Percentiles rank a stretch among this genome's conserved stretches.
Conservation (phyloP, 2,888 invertebrate species). For the Scaptodrosophila latifasciaeformis region DNA sequence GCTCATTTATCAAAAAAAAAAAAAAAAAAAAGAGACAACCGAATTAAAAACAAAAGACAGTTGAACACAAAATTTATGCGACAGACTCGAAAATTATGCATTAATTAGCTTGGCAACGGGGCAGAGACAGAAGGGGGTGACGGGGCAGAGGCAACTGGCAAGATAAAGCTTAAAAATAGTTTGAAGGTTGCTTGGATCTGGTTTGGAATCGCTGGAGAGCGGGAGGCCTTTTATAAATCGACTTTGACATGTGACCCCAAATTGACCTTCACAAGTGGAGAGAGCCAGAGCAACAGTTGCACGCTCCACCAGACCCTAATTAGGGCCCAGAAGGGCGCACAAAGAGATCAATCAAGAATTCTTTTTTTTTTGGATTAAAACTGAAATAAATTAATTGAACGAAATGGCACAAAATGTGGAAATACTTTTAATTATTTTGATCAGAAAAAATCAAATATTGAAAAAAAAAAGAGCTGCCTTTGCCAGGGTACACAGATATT, state of each 20-base stretch:
- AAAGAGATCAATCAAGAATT: no score
- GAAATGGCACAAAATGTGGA: no score
- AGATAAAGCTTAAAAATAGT: conserved; percentile 20
- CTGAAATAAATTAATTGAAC: no score
- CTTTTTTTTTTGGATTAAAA: no score
- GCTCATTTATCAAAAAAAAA: conserved; percentile 49
- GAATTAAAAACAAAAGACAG: conserved; percentile 5
- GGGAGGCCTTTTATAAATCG: conserved; percentile 33
- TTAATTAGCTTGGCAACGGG: conserved; percentile 55
- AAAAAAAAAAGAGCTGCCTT: no score
- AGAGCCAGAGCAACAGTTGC: conserved; percentile 22
- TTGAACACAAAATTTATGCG: conserved; percentile 28
- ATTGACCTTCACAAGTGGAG: conserved; percentile 43
- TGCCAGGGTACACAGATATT: no score
- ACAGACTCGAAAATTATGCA: conserved; percentile 58
- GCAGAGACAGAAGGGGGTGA: no score
- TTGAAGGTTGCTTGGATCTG: conserved; percentile 34
- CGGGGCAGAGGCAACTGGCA: no score
- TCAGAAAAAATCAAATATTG: conserved; percentile 9
- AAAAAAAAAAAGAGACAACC: conserved; percentile 11
- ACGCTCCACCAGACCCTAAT: no score
- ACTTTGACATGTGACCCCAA: conserved; percentile 60
- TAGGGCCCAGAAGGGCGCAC: no score
- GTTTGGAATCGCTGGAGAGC: no score
- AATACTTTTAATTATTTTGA: no score